phyloP scores from a whole-genome alignment of 2,113 vertebrate genomes.

The Bagarius yarrelli region DNA sequence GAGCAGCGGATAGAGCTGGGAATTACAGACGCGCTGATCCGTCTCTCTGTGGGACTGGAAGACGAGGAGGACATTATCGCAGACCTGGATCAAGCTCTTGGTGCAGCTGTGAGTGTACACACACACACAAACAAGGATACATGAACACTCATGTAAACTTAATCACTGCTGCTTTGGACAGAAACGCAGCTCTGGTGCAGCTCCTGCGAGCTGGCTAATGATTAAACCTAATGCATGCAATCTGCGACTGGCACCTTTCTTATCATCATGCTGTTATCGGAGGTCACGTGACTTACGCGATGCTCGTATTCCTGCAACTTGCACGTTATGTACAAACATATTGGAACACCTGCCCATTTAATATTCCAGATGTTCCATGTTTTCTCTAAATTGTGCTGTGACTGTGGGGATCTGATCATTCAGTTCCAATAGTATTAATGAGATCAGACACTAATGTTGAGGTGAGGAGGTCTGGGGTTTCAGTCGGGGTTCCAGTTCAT shows the following conservation, averaged over 20 bases:
- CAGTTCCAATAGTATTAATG: too few relatives aligned
- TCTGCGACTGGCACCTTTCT: slow-evolving; percentile 24
- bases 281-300: not conserved
- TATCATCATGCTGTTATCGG: slow-evolving; percentile 12
- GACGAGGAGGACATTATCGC: slow-evolving; percentile 80
- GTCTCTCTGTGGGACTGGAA: slow-evolving; percentile 89
- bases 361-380: too few relatives aligned
- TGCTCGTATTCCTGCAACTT: not conserved
- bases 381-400: too few relatives aligned
- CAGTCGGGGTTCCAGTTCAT: too few relatives aligned
- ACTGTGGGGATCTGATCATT: too few relatives aligned
- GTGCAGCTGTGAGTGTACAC: slow-evolving; percentile 77
- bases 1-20: slow-evolving; percentile 75
- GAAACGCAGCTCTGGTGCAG: slow-evolving; percentile 7
- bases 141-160: not conserved
- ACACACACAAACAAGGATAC: not conserved
- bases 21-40: slow-evolving; percentile 84
- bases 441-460: too few relatives aligned
- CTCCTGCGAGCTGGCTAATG: slow-evolving; percentile 5
- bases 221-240: slow-evolving; percentile 30
- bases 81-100: slow-evolving; percentile 83
- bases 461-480: too few relatives aligned
- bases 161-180: not conserved
- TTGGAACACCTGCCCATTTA: too few relatives aligned
- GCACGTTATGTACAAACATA: not conserved